These are phyloP conservation scores for Gambusia holbrooki DNA, from an alignment of 2,113 vertebrate species.

Conservation along the genomic window DNA sequence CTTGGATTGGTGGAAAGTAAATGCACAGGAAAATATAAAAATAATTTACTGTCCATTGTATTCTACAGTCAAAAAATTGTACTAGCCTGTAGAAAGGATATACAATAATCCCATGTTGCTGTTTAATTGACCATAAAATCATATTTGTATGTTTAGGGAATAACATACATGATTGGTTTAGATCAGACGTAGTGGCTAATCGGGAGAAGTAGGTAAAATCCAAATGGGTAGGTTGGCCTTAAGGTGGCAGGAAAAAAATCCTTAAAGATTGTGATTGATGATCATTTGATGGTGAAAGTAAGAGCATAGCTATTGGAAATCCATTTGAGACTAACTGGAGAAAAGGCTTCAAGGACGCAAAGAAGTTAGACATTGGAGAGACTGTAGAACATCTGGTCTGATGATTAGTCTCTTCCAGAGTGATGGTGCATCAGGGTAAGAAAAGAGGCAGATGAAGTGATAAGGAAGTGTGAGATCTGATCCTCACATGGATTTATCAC, in stretches of 20 bases:
- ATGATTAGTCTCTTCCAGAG: too few relatives aligned
- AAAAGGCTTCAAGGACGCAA: too few relatives aligned
- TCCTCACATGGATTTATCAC: too few relatives aligned
- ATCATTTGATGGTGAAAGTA: too few relatives aligned
- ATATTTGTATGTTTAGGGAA: neutral
- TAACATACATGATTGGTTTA: neutral
- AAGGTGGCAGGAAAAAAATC: neutral
- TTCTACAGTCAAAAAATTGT: neutral
- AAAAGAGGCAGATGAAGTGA: too few relatives aligned
- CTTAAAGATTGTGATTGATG: too few relatives aligned
- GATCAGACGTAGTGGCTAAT: neutral
- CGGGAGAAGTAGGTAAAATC: neutral
- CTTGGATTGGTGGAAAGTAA: slow-evolving; percentile 1
- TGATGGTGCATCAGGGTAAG: too few relatives aligned
- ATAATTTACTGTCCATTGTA: neutral
- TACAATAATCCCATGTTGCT: neutral
- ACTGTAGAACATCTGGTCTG: too few relatives aligned
- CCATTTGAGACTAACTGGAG: too few relatives aligned
- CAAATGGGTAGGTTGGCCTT: neutral
- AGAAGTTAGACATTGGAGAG: too few relatives aligned
- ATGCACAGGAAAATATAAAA: neutral
- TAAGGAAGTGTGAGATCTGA: too few relatives aligned
- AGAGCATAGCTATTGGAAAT: too few relatives aligned
- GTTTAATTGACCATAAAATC: neutral
- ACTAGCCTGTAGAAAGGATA: neutral